Evolutionary conservation across 2,113 vertebrate species (phyloP).

Genomic region (Emberiza fucata): DNA sequence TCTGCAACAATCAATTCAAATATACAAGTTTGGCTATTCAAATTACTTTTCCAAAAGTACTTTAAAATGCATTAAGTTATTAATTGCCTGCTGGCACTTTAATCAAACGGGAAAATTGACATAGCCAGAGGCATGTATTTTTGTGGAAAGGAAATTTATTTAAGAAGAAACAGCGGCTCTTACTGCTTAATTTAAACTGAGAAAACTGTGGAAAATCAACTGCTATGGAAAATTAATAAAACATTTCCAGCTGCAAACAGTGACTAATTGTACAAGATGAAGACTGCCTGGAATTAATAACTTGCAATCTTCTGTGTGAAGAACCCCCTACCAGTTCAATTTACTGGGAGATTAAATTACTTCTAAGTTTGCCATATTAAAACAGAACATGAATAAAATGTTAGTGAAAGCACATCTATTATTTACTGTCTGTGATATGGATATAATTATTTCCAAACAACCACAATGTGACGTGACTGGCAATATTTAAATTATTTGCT

Average conservation of each 20-base stretch:
- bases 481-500: conserved; percentile 81
- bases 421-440: conserved; percentile 94
- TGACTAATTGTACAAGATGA: conserved; percentile 90
- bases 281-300: conserved; percentile 91
- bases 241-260: conserved; percentile 89
- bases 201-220: conserved; percentile 86
- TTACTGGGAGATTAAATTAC: conserved; percentile 90
- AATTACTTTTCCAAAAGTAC: conserved; percentile 86
- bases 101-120: conserved; percentile 87
- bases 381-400: conserved; percentile 87
- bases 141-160: conserved; percentile 85
- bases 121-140: conserved; percentile 83
- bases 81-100: conserved; percentile 87
- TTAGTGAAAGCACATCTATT: conserved; percentile 86
- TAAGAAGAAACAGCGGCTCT: conserved; percentile 83
- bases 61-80: conserved; percentile 90
- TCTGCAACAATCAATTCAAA: conserved; percentile 81
- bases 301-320: conserved; percentile 86
- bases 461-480: conserved; percentile 82
- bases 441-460: conserved; percentile 91
- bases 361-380: conserved; percentile 94
- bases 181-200: conserved; percentile 87
- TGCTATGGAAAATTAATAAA: conserved; percentile 86
- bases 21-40: conserved; percentile 82
- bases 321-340: conserved; percentile 89